These are phyloP conservation scores for Diploscapter pachys DNA, from an alignment of 1,140 invertebrate genomes.

Conservation along the genomic window DNA sequence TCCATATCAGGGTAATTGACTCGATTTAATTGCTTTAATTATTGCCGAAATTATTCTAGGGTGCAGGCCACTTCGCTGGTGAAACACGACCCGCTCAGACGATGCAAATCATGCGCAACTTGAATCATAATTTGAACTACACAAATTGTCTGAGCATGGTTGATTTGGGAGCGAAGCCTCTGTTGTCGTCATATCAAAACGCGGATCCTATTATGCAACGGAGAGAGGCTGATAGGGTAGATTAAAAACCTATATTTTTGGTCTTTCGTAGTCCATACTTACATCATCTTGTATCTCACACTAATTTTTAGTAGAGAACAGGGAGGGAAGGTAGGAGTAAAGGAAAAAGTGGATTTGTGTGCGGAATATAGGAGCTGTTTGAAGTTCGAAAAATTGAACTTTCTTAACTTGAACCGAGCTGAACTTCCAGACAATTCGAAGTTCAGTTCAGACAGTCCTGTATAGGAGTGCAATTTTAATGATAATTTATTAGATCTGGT, in stretches of 20 bases:
- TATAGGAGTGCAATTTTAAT: background rate
- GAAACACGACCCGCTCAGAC: conserved; percentile 61
- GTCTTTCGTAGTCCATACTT: too few relatives aligned
- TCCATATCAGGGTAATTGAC: conserved; percentile 18
- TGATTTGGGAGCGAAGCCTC: conserved; percentile 13
- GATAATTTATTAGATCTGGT: conserved; percentile 19
- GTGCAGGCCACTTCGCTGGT: conserved; percentile 65
- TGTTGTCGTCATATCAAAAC: conserved; percentile 21
- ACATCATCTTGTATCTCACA: too few relatives aligned
- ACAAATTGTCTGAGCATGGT: conserved; percentile 27
- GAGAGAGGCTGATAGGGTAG: conserved; percentile 16
- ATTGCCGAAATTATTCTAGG: conserved; percentile 43
- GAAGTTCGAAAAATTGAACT: too few relatives aligned
- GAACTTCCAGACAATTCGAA: too few relatives aligned
- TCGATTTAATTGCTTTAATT: background rate
- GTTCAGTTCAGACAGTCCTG: too few relatives aligned
- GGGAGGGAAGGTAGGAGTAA: too few relatives aligned
- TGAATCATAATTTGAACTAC: conserved; percentile 28
- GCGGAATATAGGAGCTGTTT: background rate
- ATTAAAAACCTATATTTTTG: background rate
- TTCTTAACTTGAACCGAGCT: too few relatives aligned
- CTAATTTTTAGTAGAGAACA: too few relatives aligned
- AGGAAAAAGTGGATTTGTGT: background rate
- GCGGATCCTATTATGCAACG: background rate
- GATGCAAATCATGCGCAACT: conserved; percentile 58